Evolutionary conservation across 2,113 vertebrate genomes (phyloP).

Genomic region (Antidorcas marsupialis): DNA sequence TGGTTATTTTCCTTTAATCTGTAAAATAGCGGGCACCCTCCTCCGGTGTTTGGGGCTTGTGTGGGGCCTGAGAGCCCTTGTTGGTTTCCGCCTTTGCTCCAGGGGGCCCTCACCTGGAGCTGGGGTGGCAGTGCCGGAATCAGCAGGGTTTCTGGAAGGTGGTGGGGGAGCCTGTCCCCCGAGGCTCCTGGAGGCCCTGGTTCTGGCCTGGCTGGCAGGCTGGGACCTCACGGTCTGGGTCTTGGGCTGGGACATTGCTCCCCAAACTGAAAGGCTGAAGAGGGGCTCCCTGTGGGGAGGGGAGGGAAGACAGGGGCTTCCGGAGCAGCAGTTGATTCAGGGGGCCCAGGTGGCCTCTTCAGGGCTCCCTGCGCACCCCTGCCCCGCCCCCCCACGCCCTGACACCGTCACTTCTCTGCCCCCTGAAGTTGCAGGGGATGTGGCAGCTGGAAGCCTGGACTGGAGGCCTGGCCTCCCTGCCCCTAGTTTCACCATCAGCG

Average conservation of each 20-base stretch:
- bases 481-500: rapidly evolving
- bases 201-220: not conserved
- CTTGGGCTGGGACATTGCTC: not conserved
- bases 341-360: rapidly evolving
- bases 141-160: not conserved
- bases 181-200: not conserved
- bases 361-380: rapidly evolving
- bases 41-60: rapidly evolving
- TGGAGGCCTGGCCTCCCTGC: rapidly evolving
- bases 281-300: no score
- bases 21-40: not conserved
- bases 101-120: no score
- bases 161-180: not conserved
- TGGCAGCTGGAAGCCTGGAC: rapidly evolving
- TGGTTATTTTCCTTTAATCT: not conserved
- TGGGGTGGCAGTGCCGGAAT: rapidly evolving
- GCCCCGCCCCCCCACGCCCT: rapidly evolving
- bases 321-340: rapidly evolving
- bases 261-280: rapidly evolving
- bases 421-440: rapidly evolving
- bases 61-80: rapidly evolving
- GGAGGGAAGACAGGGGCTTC: not conserved
- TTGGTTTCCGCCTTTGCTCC: not conserved
- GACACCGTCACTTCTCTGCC: rapidly evolving
- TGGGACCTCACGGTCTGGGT: no score